These are phyloP conservation scores for Lerema accius DNA, from an alignment of 1,140 invertebrate species.

Conservation along the genomic window DNA sequence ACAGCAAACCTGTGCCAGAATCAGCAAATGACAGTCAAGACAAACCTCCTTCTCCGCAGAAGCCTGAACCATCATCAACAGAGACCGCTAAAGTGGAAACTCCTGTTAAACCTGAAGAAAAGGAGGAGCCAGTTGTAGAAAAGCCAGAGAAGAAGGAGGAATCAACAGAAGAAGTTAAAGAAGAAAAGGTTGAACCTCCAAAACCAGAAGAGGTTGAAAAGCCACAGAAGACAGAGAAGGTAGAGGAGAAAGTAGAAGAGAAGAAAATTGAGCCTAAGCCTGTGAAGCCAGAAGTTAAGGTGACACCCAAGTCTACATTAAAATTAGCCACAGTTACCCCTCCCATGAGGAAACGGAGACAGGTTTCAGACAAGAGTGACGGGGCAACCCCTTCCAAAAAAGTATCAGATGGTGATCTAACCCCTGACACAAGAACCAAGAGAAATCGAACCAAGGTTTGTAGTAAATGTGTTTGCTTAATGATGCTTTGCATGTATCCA, in stretches of 20 bases:
- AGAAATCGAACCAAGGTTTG: slow-evolving; percentile 78
- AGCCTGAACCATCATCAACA: slow-evolving; percentile 44
- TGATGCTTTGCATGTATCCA: too few species aligned
- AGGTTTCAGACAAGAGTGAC: slow-evolving; percentile 68
- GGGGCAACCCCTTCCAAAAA: slow-evolving; percentile 69
- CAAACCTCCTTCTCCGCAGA: slow-evolving; percentile 51
- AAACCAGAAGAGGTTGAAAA: slow-evolving; percentile 57
- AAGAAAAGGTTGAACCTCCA: slow-evolving; percentile 45
- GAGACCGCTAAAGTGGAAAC: slow-evolving; percentile 55
- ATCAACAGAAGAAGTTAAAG: slow-evolving; percentile 42
- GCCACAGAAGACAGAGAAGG: slow-evolving; percentile 43
- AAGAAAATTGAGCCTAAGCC: slow-evolving; percentile 62
- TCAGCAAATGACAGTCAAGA: slow-evolving; percentile 71
- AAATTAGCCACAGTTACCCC: slow-evolving; percentile 82
- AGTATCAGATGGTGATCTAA: slow-evolving; percentile 52
- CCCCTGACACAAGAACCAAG: slow-evolving; percentile 73
- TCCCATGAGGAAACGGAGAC: slow-evolving; percentile 78
- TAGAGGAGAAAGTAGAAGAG: slow-evolving; percentile 61
- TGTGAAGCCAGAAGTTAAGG: slow-evolving; percentile 57
- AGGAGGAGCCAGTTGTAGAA: slow-evolving; percentile 50
- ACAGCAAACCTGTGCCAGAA: slow-evolving; percentile 69
- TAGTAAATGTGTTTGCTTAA: too few species aligned
- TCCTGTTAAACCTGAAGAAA: slow-evolving; percentile 52
- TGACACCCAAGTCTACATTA: slow-evolving; percentile 76
- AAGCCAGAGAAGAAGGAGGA: slow-evolving; percentile 48